These are phyloP conservation scores for Serrognathus titanus DNA, from an alignment of 2,888 invertebrate genomes.

Conservation along the genomic window DNA sequence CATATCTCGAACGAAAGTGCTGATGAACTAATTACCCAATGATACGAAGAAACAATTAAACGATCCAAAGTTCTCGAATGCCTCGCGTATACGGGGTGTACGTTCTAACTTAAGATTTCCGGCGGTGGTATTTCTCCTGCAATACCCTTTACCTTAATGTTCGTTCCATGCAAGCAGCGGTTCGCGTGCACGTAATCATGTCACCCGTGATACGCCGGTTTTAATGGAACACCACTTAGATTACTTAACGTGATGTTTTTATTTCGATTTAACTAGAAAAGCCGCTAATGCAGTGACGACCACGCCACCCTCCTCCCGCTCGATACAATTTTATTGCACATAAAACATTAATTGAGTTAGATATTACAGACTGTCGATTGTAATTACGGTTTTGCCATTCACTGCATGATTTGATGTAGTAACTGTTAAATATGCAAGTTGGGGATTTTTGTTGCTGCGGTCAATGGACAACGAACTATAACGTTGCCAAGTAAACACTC, in stretches of 20 bases:
- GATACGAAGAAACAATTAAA: no score
- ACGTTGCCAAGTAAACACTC: no score
- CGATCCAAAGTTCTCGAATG: no score
- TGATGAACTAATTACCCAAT: no score
- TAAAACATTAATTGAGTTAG: slow-evolving; percentile 32
- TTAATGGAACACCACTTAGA: slow-evolving; percentile 48
- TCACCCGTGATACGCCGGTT: slow-evolving; percentile 40
- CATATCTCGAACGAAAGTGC: no score
- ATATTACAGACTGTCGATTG: slow-evolving; percentile 30
- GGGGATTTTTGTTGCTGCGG: no score
- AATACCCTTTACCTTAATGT: neutral
- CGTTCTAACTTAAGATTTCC: slow-evolving; percentile 1
- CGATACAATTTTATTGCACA: slow-evolving; percentile 23
- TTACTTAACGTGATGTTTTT: slow-evolving; percentile 46
- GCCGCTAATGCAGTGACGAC: slow-evolving; percentile 35
- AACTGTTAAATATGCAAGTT: no score
- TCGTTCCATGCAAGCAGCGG: slow-evolving; percentile 7
- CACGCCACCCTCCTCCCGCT: neutral
- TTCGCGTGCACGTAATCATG: slow-evolving; percentile 43
- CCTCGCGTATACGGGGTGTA: neutral
- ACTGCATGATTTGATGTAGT: no score
- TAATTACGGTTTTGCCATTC: slow-evolving; percentile 21
- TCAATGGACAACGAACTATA: no score
- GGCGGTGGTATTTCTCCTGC: neutral
- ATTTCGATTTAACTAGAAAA: slow-evolving; percentile 42